Percentiles rank a stretch among this genome's conserved stretches.
These are phyloP conservation scores for Zosterops japonicus DNA, from an alignment of 2,113 vertebrate genomes.

Conservation along the genomic window DNA sequence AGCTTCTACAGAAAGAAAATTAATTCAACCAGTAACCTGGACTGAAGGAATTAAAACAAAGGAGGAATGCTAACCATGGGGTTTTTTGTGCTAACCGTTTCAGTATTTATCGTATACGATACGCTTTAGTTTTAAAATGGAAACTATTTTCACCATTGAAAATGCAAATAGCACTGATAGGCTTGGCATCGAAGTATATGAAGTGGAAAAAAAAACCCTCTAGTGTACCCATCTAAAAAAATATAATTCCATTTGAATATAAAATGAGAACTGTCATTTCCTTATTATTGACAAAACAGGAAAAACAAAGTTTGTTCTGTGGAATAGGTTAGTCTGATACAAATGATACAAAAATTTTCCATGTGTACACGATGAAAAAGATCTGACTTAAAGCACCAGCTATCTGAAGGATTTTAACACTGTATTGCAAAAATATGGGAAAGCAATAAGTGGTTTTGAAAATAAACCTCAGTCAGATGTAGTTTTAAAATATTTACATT, in stretches of 20 bases:
- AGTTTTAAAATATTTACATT: constrained; percentile 64
- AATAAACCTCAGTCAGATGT: constrained; percentile 29
- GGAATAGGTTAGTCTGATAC: not conserved
- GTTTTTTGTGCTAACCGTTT: not conserved
- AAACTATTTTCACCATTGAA: not conserved
- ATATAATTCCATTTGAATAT: constrained; percentile 67
- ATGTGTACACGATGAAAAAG: not conserved
- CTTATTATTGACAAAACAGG: constrained; percentile 33
- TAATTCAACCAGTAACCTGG: not conserved
- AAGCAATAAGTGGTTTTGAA: not conserved
- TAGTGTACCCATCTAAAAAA: constrained; percentile 61
- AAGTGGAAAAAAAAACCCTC: constrained; percentile 43
- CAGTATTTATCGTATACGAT: not conserved
- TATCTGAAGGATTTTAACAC: not conserved
- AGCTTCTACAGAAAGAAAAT: constrained; percentile 18
- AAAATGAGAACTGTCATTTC: constrained; percentile 63
- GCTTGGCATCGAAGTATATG: constrained; percentile 54
- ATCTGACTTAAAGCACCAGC: constrained; percentile 46
- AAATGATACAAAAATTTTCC: constrained; percentile 47
- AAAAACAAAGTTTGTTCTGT: constrained; percentile 33
- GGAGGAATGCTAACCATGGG: not conserved
- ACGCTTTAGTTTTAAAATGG: not conserved
- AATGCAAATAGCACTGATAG: constrained; percentile 2
- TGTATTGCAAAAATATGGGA: constrained; percentile 19
- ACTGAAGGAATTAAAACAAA: not conserved